A percentile compares a stretch with the other conserved stretches of the same genome.
Evolutionary conservation across 1,140 invertebrate species (phyloP).

Genomic region (Bombus difficillimus): DNA sequence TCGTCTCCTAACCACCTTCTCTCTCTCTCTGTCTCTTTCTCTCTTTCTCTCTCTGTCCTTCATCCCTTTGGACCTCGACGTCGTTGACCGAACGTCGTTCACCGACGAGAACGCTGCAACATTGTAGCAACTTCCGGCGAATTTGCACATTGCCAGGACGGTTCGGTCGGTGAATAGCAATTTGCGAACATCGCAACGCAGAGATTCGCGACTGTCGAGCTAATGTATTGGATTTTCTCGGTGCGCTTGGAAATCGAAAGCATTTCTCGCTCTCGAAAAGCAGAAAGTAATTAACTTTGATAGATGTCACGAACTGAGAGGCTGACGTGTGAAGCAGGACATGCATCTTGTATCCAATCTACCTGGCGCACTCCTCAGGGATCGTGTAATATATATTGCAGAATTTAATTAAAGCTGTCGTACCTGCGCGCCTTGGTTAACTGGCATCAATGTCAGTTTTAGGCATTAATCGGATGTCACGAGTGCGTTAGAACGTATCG

Average conservation of each 20-base stretch:
- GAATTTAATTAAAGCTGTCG: conserved; percentile 50
- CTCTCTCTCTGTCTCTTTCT: neutral
- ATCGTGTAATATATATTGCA: conserved; percentile 47
- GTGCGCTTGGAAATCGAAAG: neutral
- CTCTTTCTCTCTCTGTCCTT: neutral
- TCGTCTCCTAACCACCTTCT: neutral
- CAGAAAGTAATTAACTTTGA: conserved; percentile 35
- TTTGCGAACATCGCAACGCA: neutral
- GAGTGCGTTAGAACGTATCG: neutral
- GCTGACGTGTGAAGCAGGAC: conserved; percentile 12
- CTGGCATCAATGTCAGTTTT: conserved; percentile 36
- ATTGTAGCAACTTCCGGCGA: neutral
- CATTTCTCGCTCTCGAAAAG: neutral
- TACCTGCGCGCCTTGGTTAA: conserved; percentile 5
- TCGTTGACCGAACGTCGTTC: conserved; percentile 3
- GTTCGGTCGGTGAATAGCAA: neutral
- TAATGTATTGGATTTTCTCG: too few species aligned
- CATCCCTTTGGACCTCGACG: neutral
- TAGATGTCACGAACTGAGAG: conserved; percentile 8
- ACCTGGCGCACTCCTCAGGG: conserved; percentile 20
- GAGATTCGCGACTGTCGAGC: neutral
- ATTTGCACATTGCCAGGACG: neutral
- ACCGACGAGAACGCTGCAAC: neutral
- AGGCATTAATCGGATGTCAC: conserved; percentile 9
- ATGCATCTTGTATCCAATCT: conserved; percentile 39